Evolutionary conservation across 2,888 invertebrate species (phyloP).

Genomic region (Hylaea fasciaria): DNA sequence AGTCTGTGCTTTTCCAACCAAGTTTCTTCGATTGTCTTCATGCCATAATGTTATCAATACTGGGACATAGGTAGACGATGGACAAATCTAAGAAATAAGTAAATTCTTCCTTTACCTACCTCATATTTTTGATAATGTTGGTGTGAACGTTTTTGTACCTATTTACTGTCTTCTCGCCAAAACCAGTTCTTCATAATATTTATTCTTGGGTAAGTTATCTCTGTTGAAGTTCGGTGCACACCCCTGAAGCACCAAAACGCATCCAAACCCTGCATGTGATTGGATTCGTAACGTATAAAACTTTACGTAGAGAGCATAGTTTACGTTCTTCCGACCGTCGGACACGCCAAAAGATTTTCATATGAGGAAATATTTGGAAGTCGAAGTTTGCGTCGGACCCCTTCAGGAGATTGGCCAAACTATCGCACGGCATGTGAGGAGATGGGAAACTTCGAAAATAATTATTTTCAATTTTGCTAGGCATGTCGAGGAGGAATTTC

Average conservation of each 20-base stretch:
- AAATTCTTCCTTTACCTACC: too few relatives aligned
- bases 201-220: not conserved
- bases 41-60: too few relatives aligned
- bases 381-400: slow-evolving; percentile 36
- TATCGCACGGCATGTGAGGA: slow-evolving; percentile 23
- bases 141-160: too few relatives aligned
- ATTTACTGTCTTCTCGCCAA: too few relatives aligned
- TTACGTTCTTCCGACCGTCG: slow-evolving; percentile 52
- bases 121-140: too few relatives aligned
- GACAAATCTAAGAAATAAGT: too few relatives aligned
- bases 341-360: slow-evolving; percentile 46
- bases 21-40: too few relatives aligned
- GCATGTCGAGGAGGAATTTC: slow-evolving; percentile 28
- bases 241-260: slow-evolving; percentile 42
- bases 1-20: too few relatives aligned
- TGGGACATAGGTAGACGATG: too few relatives aligned
- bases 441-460: slow-evolving; percentile 29
- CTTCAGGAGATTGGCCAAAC: slow-evolving; percentile 33
- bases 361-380: slow-evolving; percentile 40
- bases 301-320: slow-evolving; percentile 72
- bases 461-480: slow-evolving; percentile 35
- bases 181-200: too few relatives aligned
- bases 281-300: slow-evolving; percentile 70
- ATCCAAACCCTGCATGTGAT: slow-evolving; percentile 66
- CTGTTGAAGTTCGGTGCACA: slow-evolving; percentile 4